Conservation (phyloP, 2,113 vertebrate genomes). For the Lates calcarifer region DNA sequence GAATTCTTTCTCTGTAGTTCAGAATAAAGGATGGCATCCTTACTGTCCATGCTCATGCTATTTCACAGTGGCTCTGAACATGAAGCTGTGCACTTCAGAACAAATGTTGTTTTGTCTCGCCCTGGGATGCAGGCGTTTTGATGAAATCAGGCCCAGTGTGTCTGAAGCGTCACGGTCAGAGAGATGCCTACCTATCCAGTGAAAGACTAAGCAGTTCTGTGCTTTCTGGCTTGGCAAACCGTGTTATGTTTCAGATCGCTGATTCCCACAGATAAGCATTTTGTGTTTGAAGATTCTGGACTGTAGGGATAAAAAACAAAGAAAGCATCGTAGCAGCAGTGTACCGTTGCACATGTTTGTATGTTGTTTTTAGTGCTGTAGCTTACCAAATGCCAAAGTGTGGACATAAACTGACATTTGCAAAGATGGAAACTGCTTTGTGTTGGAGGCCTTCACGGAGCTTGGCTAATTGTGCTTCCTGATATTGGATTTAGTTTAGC, state of each 20-base stretch:
- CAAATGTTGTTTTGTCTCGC: slow-evolving; percentile 62
- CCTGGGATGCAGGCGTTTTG: slow-evolving; percentile 48
- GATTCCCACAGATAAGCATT: slow-evolving; percentile 58
- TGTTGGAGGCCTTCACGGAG: slow-evolving; percentile 8
- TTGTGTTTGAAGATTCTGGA: slow-evolving; percentile 48
- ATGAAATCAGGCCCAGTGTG: slow-evolving; percentile 64
- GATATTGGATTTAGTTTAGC: slow-evolving; percentile 61
- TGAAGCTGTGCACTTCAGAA: slow-evolving; percentile 52
- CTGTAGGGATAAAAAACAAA: slow-evolving; percentile 19
- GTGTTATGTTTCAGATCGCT: slow-evolving; percentile 51
- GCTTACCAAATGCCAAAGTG: slow-evolving; percentile 6
- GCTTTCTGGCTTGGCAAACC: slow-evolving; percentile 54
- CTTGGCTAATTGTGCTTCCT: slow-evolving; percentile 50
- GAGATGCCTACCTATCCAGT: slow-evolving; percentile 58
- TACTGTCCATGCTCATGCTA: slow-evolving; percentile 39
- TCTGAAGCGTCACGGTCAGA: slow-evolving; percentile 63
- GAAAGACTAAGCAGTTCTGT: slow-evolving; percentile 52
- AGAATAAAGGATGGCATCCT: slow-evolving; percentile 54
- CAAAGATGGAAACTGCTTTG: slow-evolving; percentile 33
- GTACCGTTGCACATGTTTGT: slow-evolving; percentile 30
- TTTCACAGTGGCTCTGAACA: slow-evolving; percentile 54
- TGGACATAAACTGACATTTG: slow-evolving; percentile 15
- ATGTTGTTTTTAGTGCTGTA: neutral
- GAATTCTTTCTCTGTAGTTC: slow-evolving; percentile 26
- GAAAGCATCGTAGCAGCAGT: neutral